A percentile compares a stretch with the other conserved stretches of the same genome.
Evolutionary conservation across 1,140 invertebrate species (phyloP).

Genomic region (Carcinoscorpius rotundicauda): DNA sequence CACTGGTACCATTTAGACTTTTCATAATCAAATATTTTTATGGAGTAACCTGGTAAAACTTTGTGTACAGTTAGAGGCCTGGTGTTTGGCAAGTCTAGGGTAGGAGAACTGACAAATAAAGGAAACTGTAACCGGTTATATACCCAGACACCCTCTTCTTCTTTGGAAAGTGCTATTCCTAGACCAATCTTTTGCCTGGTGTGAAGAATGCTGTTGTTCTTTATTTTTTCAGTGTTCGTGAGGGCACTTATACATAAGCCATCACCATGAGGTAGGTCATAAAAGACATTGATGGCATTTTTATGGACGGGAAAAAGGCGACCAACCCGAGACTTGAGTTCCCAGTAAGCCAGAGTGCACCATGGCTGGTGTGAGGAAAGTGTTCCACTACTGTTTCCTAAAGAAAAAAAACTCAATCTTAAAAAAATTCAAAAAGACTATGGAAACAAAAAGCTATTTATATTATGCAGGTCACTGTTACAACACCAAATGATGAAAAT

Average conservation of each 20-base stretch:
- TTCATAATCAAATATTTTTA: conserved; percentile 64
- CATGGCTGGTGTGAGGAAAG: conserved; percentile 36
- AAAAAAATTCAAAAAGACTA: too few relatives aligned
- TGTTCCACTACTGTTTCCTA: conserved; percentile 7
- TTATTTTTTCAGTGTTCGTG: conserved; percentile 28
- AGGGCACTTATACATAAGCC: conserved; percentile 60
- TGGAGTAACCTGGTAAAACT: conserved; percentile 64
- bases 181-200: conserved; percentile 48
- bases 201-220: conserved; percentile 40
- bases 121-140: conserved; percentile 77
- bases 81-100: conserved; percentile 54
- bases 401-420: not conserved
- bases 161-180: conserved; percentile 42
- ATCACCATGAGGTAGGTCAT: conserved; percentile 48
- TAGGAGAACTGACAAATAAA: conserved; percentile 76
- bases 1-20: conserved; percentile 27
- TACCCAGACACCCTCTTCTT: conserved; percentile 66
- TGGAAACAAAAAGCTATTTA: too few relatives aligned
- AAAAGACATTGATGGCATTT: conserved; percentile 62
- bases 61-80: conserved; percentile 54
- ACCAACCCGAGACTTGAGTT: conserved; percentile 62
- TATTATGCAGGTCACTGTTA: too few relatives aligned
- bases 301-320: conserved; percentile 58
- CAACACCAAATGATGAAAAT: too few relatives aligned
- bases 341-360: conserved; percentile 86